Evolutionary conservation across 2,113 vertebrate genomes (phyloP).

Genomic region (Gopherus flavomarginatus): DNA sequence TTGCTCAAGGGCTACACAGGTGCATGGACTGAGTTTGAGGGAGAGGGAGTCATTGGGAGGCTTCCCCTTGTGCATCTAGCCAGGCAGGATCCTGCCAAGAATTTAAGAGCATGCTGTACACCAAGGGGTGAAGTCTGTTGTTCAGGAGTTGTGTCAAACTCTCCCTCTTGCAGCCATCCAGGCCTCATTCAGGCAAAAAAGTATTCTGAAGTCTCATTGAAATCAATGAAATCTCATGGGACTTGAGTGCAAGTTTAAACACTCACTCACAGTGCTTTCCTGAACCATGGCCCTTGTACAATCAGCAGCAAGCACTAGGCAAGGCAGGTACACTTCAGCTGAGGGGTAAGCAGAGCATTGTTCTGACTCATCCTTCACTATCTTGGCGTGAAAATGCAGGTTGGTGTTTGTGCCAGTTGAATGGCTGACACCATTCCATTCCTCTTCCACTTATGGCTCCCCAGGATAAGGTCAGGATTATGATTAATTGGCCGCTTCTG

Average conservation of each 20-base stretch:
- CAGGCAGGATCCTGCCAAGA: not conserved
- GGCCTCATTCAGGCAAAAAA: not conserved
- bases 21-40: not conserved
- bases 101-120: not conserved
- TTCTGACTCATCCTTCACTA: not conserved
- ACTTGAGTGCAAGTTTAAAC: not conserved
- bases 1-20: not conserved
- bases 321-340: not conserved
- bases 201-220: not conserved
- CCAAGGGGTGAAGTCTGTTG: too few relatives aligned
- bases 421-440: not conserved
- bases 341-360: not conserved
- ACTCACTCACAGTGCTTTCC: not conserved
- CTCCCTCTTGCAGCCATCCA: not conserved
- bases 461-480: not conserved
- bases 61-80: not conserved
- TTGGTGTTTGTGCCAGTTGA: not conserved
- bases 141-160: not conserved
- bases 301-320: not conserved
- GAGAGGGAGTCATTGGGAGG: not conserved
- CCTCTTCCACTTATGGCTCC: not conserved
- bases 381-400: not conserved
- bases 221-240: not conserved
- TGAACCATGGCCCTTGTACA: too few relatives aligned
- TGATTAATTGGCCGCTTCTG: not conserved